Evolutionary conservation across 2,113 vertebrate genomes (phyloP), one percentile per base, ranked within the genome.

Genomic region (Oceanodroma tethys): DNA sequence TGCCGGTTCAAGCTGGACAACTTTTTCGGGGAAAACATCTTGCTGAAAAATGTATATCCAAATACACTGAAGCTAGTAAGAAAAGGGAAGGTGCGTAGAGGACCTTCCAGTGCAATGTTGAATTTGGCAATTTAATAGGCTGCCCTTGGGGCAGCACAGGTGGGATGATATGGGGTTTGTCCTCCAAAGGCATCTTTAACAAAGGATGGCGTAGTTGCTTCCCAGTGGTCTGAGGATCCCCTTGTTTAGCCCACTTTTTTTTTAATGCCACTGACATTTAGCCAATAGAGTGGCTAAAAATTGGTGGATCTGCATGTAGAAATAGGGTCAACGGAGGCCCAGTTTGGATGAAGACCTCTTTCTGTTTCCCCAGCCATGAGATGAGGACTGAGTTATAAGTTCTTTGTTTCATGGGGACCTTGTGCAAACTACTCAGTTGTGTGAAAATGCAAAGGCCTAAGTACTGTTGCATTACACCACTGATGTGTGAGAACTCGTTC

Each of bases 181-280:
- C 40, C 43, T 85, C 40, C 66, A 88, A 86, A 80, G 30, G 5
- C 18, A 43, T n/a, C 32, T 42, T 19, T 67, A 58, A 47, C 66
- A 63, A 47, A 56, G 11, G 16, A 62, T 36, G 10, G 10, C 0
- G 0, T 8, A 47, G 14, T 6, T 66, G 16, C 55, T 58, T 56
- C 16, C 36, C 45, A 53, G 45, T 47, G 48, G 22, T 58, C 16
- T 58, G 45, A 92, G 14, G 36, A 32, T 76, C 32, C 9, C 16
- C 7, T 62, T 66, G 19, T 50, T 90, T 19, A 95, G 10, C 29
- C 11, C 36, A 29, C 17, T 38, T 29, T 17, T 60, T 75, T 3
- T 66, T 38, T 38, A 70, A 86, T 12, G 32, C 14, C 13, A 22
- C 8, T 73, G 8, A 10, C 21, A 40, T 74, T 81, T 84, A 66